A percentile compares a stretch with the other conserved stretches of the same genome.
Conservation (phyloP, 2,888 invertebrate genomes). For the Acleris laterana region DNA sequence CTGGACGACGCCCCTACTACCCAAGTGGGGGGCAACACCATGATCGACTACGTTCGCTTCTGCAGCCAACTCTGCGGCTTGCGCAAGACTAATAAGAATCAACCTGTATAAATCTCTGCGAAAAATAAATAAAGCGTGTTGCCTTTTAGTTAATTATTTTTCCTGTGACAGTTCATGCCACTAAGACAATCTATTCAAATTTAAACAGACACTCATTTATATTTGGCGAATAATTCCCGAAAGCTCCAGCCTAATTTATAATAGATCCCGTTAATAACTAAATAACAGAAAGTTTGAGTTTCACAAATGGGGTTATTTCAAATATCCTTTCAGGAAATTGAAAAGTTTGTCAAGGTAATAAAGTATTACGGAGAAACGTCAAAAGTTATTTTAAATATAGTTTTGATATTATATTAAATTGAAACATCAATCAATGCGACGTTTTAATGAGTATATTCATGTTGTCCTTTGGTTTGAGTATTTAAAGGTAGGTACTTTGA, state of each 20-base stretch:
- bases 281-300: slow-evolving; percentile 19
- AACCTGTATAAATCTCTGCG: slow-evolving; percentile 26
- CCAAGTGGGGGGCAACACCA: slow-evolving; percentile 77
- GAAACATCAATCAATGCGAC: slow-evolving; percentile 24
- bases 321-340: slow-evolving; percentile 43
- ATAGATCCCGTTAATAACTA: slow-evolving; percentile 15
- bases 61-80: slow-evolving; percentile 85
- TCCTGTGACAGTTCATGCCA: slow-evolving; percentile 6
- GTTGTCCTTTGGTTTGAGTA: slow-evolving; percentile 12
- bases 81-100: slow-evolving; percentile 71
- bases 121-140: slow-evolving; percentile 17
- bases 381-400: slow-evolving; percentile 21
- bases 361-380: slow-evolving; percentile 36
- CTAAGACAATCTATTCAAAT: slow-evolving; percentile 7
- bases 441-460: slow-evolving; percentile 26
- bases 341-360: slow-evolving; percentile 46
- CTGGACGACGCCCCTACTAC: slow-evolving; percentile 86
- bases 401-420: slow-evolving; percentile 17
- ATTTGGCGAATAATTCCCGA: slow-evolving; percentile 10
- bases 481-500: slow-evolving; percentile 10
- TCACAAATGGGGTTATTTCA: slow-evolving; percentile 42
- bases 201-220: slow-evolving; percentile 12
- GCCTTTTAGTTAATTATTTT: slow-evolving; percentile 8
- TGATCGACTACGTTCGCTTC: slow-evolving; percentile 87
- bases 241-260: slow-evolving; percentile 3